A percentile compares a stretch with the other conserved stretches of the same genome.
Conservation (phyloP, 1,140 invertebrate species). For the Diabrotica undecimpunctata region DNA sequence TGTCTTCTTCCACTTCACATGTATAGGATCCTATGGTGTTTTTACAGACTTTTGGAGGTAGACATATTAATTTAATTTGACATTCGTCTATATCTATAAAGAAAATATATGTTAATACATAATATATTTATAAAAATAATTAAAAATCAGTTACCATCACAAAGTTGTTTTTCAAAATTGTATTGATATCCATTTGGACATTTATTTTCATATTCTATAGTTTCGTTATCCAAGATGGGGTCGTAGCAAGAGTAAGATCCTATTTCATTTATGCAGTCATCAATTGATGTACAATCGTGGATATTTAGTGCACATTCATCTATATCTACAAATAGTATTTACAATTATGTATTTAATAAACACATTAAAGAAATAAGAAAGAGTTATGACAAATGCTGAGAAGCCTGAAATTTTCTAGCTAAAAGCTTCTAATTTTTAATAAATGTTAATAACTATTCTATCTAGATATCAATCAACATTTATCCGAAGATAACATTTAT, state of each 20-base stretch:
- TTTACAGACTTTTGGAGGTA: slow-evolving; percentile 54
- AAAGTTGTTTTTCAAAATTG: slow-evolving; percentile 57
- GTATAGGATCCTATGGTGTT: slow-evolving; percentile 66
- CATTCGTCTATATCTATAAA: slow-evolving; percentile 68
- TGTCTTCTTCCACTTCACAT: slow-evolving; percentile 52
- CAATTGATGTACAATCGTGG: slow-evolving; percentile 52
- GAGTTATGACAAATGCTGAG: no score
- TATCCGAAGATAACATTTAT: no score
- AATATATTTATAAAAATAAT: background rate
- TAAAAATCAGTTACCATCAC: slow-evolving; percentile 58
- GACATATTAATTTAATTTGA: slow-evolving; percentile 51
- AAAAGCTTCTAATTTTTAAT: no score
- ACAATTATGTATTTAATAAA: background rate
- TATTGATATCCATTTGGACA: slow-evolving; percentile 65
- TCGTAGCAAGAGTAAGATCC: slow-evolving; percentile 39
- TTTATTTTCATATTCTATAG: slow-evolving; percentile 31
- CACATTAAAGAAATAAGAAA: no score
- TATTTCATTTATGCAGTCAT: slow-evolving; percentile 42
- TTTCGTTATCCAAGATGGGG: slow-evolving; percentile 21
- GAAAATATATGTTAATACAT: slow-evolving; percentile 9
- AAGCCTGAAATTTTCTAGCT: no score
- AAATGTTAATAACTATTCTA: no score
- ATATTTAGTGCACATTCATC: slow-evolving; percentile 68
- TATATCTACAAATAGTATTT: slow-evolving; percentile 36
- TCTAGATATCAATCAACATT: no score